These are phyloP conservation scores for Anguilla anguilla DNA, from an alignment of 2,797 vertebrate genomes.

Conservation along the genomic window DNA sequence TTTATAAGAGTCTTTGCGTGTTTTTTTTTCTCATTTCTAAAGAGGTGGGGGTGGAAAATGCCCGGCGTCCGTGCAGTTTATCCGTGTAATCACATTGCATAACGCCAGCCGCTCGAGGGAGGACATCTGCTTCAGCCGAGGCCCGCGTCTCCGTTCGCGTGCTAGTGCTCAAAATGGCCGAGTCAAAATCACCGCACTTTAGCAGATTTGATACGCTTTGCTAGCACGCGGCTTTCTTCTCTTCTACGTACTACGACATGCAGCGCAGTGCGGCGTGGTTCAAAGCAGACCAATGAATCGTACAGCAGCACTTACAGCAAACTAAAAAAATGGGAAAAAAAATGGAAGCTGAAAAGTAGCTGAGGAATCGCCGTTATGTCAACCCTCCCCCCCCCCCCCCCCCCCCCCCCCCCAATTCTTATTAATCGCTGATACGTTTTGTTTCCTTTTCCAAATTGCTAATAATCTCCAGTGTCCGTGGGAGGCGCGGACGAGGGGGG, in stretches of 20 bases:
- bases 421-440: slow-evolving; percentile 32
- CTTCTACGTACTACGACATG: neutral
- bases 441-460: slow-evolving; percentile 49
- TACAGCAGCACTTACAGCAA: neutral
- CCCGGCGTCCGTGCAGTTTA: neutral
- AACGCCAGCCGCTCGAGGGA: neutral
- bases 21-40: neutral
- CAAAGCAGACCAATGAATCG: neutral
- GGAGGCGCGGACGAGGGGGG: slow-evolving; percentile 47
- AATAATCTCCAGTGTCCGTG: slow-evolving; percentile 49
- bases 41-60: neutral
- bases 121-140: neutral
- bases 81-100: neutral
- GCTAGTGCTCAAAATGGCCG: neutral
- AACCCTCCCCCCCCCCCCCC: no score
- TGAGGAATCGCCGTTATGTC: neutral
- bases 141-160: neutral
- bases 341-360: neutral
- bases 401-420: no score
- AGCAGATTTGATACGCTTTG: neutral
- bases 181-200: neutral
- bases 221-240: neutral
- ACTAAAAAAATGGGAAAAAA: neutral
- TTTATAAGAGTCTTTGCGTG: neutral
- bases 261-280: neutral